These are phyloP conservation scores for Pyrocoelia pectoralis DNA, from an alignment of 2,888 invertebrate species.

Conservation along the genomic window DNA sequence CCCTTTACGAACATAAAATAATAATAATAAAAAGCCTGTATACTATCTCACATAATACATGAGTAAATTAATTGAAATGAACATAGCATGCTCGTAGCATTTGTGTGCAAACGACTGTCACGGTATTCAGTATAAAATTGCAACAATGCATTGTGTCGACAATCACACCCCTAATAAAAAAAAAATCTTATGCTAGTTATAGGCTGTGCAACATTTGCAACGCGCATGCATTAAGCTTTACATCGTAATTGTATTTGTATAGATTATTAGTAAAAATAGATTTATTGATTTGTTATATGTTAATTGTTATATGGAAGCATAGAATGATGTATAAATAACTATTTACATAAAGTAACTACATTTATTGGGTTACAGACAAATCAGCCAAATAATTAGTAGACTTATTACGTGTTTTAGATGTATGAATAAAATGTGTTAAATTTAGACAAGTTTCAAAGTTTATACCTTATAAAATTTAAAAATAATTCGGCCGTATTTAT, in stretches of 20 bases:
- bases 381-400: conserved; percentile 54
- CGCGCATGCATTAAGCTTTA: conserved; percentile 36
- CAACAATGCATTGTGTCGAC: conserved; percentile 58
- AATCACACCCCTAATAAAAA: conserved; percentile 52
- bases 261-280: conserved; percentile 25
- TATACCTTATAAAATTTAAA: conserved; percentile 41
- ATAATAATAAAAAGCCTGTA: conserved; percentile 19
- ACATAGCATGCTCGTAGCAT: conserved; percentile 50
- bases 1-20: conserved; percentile 14
- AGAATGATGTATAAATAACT: conserved; percentile 38
- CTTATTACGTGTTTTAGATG: conserved; percentile 36
- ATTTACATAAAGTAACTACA: conserved; percentile 28
- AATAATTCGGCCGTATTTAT: conserved; percentile 29
- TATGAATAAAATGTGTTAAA: conserved; percentile 17
- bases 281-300: conserved; percentile 37
- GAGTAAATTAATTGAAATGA: conserved; percentile 27
- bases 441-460: conserved; percentile 42
- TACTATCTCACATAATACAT: conserved; percentile 24
- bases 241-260: conserved; percentile 28
- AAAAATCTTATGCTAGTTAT: conserved; percentile 57
- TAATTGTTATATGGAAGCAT: conserved; percentile 35
- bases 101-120: conserved; percentile 50
- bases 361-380: conserved; percentile 26
- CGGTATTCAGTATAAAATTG: conserved; percentile 24
- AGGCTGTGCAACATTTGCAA: conserved; percentile 50